Evolutionary conservation across 2,888 invertebrate genomes (phyloP).

Genomic region (Plagodis dolabraria): DNA sequence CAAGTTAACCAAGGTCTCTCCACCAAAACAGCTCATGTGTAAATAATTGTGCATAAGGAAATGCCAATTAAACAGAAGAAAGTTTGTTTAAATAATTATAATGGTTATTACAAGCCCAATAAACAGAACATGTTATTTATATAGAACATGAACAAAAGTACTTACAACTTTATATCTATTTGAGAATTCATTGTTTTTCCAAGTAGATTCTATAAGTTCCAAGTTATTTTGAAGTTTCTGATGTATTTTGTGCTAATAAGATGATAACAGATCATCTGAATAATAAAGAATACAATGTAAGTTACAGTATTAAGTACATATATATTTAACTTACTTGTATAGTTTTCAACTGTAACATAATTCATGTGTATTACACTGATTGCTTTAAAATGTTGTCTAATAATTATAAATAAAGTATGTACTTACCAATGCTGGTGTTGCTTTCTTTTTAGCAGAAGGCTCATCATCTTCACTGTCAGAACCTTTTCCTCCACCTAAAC

Average conservation of each 20-base stretch:
- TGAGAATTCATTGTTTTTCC: constrained; percentile 15
- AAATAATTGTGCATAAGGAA: constrained; percentile 20
- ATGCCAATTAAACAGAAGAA: constrained; percentile 12
- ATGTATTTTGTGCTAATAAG: constrained; percentile 23
- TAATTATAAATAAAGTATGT: constrained; percentile 1
- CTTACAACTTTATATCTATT: constrained; percentile 27
- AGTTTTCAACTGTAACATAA: constrained; percentile 30
- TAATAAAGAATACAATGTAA: constrained; percentile 25
- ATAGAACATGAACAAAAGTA: constrained; percentile 22
- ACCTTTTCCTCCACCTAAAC: constrained; percentile 87
- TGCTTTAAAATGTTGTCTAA: no score
- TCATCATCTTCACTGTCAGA: constrained; percentile 94
- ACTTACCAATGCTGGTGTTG: constrained; percentile 84
- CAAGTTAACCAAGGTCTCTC: constrained; percentile 17
- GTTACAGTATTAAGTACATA: constrained; percentile 12
- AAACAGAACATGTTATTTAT: constrained; percentile 21
- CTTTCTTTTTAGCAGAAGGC: constrained; percentile 90
- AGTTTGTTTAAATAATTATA: constrained; percentile 2
- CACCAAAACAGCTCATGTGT: constrained; percentile 6
- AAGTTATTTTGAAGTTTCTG: constrained; percentile 21
- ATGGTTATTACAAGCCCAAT: constrained; percentile 29
- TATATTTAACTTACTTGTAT: constrained; percentile 17
- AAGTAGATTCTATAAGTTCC: constrained; percentile 14
- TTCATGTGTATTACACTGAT: constrained; percentile 6
- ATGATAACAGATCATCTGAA: constrained; percentile 28